phyloP scores from a whole-genome alignment of 2,888 invertebrate species.

The Microplitis manilae region DNA sequence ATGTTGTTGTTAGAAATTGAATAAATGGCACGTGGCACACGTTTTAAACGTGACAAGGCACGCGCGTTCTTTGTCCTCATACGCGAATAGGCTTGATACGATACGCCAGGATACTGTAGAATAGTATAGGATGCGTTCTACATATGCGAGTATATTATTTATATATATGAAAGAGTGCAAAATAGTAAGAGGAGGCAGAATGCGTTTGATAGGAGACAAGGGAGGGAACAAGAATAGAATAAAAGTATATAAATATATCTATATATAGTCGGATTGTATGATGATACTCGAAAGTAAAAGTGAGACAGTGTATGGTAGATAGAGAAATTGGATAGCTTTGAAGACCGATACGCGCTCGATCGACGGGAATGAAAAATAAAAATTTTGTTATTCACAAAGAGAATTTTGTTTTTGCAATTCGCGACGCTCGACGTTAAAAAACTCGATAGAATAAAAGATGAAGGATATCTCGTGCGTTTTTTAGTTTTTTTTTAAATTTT shows the following conservation, averaged over 20 bases:
- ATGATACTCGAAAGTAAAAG: neutral
- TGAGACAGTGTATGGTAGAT: neutral
- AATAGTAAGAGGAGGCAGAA: slow-evolving; percentile 29
- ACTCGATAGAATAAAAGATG: slow-evolving; percentile 38
- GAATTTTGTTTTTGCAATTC: slow-evolving; percentile 45
- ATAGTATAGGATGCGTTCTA: neutral
- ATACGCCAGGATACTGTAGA: neutral
- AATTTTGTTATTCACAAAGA: slow-evolving; percentile 42
- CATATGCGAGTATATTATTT: neutral
- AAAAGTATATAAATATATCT: neutral
- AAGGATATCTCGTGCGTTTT: slow-evolving; percentile 34
- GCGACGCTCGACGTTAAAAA: slow-evolving; percentile 36
- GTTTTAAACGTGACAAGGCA: slow-evolving; percentile 20
- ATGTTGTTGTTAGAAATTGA: neutral
- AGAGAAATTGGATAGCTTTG: slow-evolving; percentile 41
- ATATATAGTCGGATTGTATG: neutral
- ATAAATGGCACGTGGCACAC: slow-evolving; percentile 16
- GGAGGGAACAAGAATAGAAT: slow-evolving; percentile 19
- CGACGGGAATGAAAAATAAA: slow-evolving; percentile 40
- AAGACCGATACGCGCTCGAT: slow-evolving; percentile 36
- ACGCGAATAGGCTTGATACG: slow-evolving; percentile 6
- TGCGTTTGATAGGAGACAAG: slow-evolving; percentile 15
- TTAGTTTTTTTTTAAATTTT: slow-evolving; percentile 7
- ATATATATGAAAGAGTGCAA: neutral
- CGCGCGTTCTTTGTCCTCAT: slow-evolving; percentile 29